Percentiles rank a stretch among this genome's conserved stretches.
Conservation (phyloP, 2,888 invertebrate species). For the Thecophora atra region DNA sequence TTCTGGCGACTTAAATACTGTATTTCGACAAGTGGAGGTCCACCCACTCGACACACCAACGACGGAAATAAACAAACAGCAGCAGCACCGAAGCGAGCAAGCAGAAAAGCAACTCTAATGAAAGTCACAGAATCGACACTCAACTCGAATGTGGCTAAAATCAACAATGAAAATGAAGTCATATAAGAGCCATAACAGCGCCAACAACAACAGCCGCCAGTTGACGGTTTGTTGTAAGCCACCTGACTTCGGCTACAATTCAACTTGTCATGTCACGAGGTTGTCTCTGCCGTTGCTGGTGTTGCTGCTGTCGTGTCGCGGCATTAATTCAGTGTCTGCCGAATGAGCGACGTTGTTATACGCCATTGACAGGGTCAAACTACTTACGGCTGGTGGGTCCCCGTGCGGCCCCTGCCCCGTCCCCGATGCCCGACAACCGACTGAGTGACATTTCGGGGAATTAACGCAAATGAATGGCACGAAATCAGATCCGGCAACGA, state of each 20-base stretch:
- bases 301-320: neutral
- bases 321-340: neutral
- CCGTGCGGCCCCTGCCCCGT: neutral
- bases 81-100: no score
- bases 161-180: constrained; percentile 41
- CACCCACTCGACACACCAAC: neutral
- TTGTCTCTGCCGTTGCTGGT: neutral
- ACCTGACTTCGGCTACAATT: constrained; percentile 39
- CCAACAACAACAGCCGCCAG: constrained; percentile 8
- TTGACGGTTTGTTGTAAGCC: constrained; percentile 40
- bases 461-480: no score
- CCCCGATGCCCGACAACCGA: no score
- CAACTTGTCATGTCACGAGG: constrained; percentile 43
- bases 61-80: constrained; percentile 4
- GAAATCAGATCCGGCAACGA: no score
- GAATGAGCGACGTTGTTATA: neutral
- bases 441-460: no score
- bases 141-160: constrained; percentile 42
- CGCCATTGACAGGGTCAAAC: neutral
- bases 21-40: neutral
- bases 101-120: constrained; percentile 40
- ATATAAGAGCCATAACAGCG: constrained; percentile 24
- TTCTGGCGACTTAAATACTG: no score
- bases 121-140: constrained; percentile 4
- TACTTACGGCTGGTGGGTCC: neutral